These are phyloP conservation scores for Heteronetta atricapilla DNA, from an alignment of 2,113 vertebrate genomes.

Conservation along the genomic window DNA sequence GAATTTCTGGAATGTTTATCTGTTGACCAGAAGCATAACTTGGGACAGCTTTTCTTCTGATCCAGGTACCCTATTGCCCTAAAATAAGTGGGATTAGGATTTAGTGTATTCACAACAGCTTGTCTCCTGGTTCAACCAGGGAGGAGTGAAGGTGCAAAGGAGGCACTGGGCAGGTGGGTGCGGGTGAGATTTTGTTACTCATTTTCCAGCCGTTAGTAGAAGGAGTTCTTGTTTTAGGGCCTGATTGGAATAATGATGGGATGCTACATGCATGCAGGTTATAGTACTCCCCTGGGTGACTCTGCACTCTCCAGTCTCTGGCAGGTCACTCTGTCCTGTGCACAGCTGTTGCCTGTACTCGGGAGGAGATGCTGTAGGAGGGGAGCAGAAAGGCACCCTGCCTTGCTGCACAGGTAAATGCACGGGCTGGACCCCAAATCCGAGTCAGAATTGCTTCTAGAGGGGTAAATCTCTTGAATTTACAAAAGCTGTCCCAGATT, in stretches of 20 bases:
- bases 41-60: background rate
- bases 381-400: background rate
- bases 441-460: background rate
- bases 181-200: rapidly evolving
- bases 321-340: background rate
- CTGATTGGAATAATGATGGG: background rate
- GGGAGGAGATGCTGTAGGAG: rapidly evolving
- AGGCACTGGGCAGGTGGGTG: background rate
- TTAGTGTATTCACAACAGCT: background rate
- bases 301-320: background rate
- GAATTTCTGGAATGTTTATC: background rate
- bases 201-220: background rate
- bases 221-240: background rate
- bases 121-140: background rate
- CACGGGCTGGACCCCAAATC: rapidly evolving
- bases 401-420: background rate
- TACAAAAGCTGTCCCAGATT: background rate
- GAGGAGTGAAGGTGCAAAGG: rapidly evolving
- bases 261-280: rapidly evolving
- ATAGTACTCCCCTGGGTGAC: rapidly evolving
- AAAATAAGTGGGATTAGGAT: background rate
- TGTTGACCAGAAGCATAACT: background rate
- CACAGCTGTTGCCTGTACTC: rapidly evolving
- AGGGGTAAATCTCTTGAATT: background rate
- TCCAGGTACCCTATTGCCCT: background rate